Evolutionary conservation across 1,140 invertebrate genomes (phyloP).

Genomic region (Musca vetustissima): DNA sequence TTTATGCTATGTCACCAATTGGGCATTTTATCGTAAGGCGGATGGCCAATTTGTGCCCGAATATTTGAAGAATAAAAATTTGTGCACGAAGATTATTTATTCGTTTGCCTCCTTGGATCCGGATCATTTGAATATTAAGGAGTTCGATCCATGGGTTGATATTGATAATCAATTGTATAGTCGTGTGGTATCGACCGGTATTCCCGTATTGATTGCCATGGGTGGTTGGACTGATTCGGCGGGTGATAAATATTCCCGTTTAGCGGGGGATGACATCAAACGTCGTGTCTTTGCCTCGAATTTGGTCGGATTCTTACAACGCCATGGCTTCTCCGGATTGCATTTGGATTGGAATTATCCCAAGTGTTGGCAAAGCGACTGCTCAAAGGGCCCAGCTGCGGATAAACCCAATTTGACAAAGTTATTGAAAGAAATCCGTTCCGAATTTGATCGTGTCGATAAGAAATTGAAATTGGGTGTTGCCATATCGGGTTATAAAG

Average conservation of each 20-base stretch:
- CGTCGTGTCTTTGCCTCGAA: constrained; percentile 71
- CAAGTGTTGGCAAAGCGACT: constrained; percentile 88
- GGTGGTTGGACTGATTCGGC: constrained; percentile 90
- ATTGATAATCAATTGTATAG: constrained; percentile 75
- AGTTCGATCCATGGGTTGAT: constrained; percentile 84
- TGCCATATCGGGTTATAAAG: constrained; percentile 84
- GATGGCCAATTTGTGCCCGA: constrained; percentile 85
- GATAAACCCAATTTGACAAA: constrained; percentile 79
- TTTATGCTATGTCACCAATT: constrained; percentile 86
- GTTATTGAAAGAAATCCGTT: constrained; percentile 77
- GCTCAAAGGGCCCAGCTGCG: constrained; percentile 72
- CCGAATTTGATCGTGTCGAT: constrained; percentile 66
- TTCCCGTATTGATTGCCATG: constrained; percentile 75
- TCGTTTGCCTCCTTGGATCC: constrained; percentile 86
- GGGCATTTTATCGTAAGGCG: constrained; percentile 81
- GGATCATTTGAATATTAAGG: constrained; percentile 70
- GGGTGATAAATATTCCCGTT: constrained; percentile 79
- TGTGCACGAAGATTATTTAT: constrained; percentile 88
- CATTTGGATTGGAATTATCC: constrained; percentile 92
- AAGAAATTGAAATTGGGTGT: constrained; percentile 74
- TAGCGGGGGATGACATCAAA: constrained; percentile 66
- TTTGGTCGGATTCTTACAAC: constrained; percentile 68
- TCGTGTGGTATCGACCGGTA: constrained; percentile 36
- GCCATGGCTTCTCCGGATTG: constrained; percentile 77
- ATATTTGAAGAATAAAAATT: constrained; percentile 68